phyloP scores from a whole-genome alignment of 2,797 vertebrate genomes.

The Tokudaia muenninki region DNA sequence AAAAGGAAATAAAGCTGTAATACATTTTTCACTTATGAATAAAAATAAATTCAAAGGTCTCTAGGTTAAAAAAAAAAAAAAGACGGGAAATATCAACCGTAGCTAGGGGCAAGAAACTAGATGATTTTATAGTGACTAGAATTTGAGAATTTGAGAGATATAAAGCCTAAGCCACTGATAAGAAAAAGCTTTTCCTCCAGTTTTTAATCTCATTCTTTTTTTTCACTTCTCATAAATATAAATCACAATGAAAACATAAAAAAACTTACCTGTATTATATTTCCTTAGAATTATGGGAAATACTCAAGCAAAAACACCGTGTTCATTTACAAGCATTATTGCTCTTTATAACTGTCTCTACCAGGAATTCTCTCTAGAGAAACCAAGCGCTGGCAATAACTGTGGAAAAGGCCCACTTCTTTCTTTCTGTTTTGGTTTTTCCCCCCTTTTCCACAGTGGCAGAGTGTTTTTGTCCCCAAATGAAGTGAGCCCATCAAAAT shows the following conservation, averaged over 20 bases:
- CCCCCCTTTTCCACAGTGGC: conserved; percentile 6
- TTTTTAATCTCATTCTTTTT: conserved; percentile 66
- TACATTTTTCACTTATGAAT: conserved; percentile 80
- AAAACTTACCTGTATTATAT: conserved; percentile 75
- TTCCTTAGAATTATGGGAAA: conserved; percentile 75
- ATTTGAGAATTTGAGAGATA: conserved; percentile 65
- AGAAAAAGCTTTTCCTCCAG: conserved; percentile 63
- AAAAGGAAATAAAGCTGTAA: conserved; percentile 76
- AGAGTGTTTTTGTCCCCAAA: conserved; percentile 49
- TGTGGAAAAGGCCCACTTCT: conserved; percentile 8
- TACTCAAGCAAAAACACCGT: conserved; percentile 72
- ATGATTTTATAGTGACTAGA: conserved; percentile 69
- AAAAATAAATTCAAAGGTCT: conserved; percentile 77
- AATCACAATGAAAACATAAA: conserved; percentile 69
- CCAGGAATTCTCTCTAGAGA: conserved; percentile 58
- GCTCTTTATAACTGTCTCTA: conserved; percentile 66
- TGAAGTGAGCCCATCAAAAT: conserved; percentile 30
- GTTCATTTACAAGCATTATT: conserved; percentile 73
- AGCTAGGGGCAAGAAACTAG: conserved; percentile 64
- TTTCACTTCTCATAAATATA: conserved; percentile 70
- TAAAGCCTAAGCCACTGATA: conserved; percentile 47
- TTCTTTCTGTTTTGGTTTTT: background rate
- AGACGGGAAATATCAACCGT: conserved; percentile 49
- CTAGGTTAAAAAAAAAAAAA: conserved; percentile 72
- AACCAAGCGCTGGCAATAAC: conserved; percentile 15